phyloP scores from a whole-genome alignment of 1,140 invertebrate species.

The Ips typographus region DNA sequence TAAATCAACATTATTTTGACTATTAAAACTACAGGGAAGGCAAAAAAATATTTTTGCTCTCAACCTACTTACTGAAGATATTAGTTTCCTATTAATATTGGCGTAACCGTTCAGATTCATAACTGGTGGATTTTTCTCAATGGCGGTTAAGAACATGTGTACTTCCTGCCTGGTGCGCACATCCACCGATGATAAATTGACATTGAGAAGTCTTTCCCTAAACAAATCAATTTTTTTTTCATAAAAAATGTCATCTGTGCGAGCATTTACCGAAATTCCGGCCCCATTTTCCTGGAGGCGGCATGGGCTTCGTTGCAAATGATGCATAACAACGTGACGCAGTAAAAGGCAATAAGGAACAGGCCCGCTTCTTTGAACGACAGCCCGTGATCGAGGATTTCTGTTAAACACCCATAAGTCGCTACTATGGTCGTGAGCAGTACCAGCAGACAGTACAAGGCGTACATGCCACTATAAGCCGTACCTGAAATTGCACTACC shows the following conservation, averaged over 20 bases:
- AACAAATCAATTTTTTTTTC: slow-evolving; percentile 5
- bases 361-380: slow-evolving; percentile 69
- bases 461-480: slow-evolving; percentile 71
- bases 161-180: slow-evolving; percentile 64
- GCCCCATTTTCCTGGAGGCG: slow-evolving; percentile 64
- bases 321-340: slow-evolving; percentile 65
- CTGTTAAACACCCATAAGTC: slow-evolving; percentile 65
- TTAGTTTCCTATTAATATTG: slow-evolving; percentile 66
- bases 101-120: slow-evolving; percentile 71
- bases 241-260: neutral
- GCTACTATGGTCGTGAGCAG: slow-evolving; percentile 70
- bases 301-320: slow-evolving; percentile 71
- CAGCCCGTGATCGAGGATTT: slow-evolving; percentile 66
- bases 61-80: slow-evolving; percentile 59
- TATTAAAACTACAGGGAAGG: too few species aligned
- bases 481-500: slow-evolving; percentile 51
- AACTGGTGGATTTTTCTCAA: slow-evolving; percentile 67
- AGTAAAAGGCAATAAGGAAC: slow-evolving; percentile 67
- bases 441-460: slow-evolving; percentile 68
- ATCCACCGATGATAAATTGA: slow-evolving; percentile 64
- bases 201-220: slow-evolving; percentile 63
- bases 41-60: neutral
- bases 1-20: too few species aligned
- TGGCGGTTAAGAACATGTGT: slow-evolving; percentile 70
- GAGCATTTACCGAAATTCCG: slow-evolving; percentile 55